phyloP scores from a whole-genome alignment of 1,140 invertebrate species.

The Nasonia giraulti region DNA sequence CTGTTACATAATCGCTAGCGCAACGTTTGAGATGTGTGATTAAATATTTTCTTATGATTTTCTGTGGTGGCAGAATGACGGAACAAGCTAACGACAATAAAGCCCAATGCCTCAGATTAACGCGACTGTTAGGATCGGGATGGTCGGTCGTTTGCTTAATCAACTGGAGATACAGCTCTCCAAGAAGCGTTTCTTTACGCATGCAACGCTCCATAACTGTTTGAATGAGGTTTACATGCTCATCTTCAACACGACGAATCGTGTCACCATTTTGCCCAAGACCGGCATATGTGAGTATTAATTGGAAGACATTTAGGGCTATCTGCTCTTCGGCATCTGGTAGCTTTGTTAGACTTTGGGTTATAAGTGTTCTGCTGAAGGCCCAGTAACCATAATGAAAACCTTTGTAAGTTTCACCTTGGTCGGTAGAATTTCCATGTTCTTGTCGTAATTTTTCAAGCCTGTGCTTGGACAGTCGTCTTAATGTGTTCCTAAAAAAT shows the following conservation, averaged over 20 bases:
- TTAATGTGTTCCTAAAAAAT: slow-evolving; percentile 90
- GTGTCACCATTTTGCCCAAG: slow-evolving; percentile 84
- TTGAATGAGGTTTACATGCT: slow-evolving; percentile 91
- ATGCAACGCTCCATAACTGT: slow-evolving; percentile 92
- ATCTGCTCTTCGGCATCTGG: slow-evolving; percentile 91
- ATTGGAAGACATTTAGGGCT: slow-evolving; percentile 86
- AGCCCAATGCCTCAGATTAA: slow-evolving; percentile 94
- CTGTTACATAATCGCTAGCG: slow-evolving; percentile 90
- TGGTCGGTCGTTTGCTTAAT: slow-evolving; percentile 96
- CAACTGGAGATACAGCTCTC: slow-evolving; percentile 94
- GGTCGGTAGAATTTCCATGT: slow-evolving; percentile 80
- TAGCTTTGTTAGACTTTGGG: slow-evolving; percentile 88
- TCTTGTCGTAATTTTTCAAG: slow-evolving; percentile 90
- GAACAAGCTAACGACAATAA: slow-evolving; percentile 90
- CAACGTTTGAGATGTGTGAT: slow-evolving; percentile 92
- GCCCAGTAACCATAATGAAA: slow-evolving; percentile 93
- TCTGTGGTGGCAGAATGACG: slow-evolving; percentile 89
- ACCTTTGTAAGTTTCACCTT: slow-evolving; percentile 90
- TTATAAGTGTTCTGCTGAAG: slow-evolving; percentile 86
- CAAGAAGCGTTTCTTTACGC: slow-evolving; percentile 89
- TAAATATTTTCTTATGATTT: slow-evolving; percentile 90
- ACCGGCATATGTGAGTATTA: slow-evolving; percentile 87
- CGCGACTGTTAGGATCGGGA: slow-evolving; percentile 90
- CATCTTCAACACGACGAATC: slow-evolving; percentile 83
- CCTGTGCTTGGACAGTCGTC: slow-evolving; percentile 90